phyloP scores from a whole-genome alignment of 1,140 invertebrate genomes.

The Protaetia brevitarsis region DNA sequence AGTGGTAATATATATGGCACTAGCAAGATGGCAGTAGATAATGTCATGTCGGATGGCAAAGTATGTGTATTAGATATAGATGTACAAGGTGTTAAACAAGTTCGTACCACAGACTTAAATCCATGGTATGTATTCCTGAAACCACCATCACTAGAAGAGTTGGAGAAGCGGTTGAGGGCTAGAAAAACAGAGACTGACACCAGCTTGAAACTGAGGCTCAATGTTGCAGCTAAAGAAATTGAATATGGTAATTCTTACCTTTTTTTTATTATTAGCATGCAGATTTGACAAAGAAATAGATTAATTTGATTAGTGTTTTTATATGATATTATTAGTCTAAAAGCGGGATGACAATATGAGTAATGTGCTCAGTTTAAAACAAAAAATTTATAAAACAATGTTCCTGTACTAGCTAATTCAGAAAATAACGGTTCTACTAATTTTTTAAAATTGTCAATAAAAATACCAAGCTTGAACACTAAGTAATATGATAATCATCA shows the following conservation, averaged over 20 bases:
- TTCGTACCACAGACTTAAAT: slow-evolving; percentile 81
- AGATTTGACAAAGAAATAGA: no score
- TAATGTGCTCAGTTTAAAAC: no score
- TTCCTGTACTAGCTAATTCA: no score
- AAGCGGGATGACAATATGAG: no score
- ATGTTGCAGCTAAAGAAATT: slow-evolving; percentile 73
- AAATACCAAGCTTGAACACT: no score
- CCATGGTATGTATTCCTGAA: slow-evolving; percentile 89
- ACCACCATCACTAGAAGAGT: slow-evolving; percentile 79
- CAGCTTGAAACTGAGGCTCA: slow-evolving; percentile 70
- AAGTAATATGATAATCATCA: no score
- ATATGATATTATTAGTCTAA: no score
- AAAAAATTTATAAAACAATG: no score
- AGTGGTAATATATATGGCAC: slow-evolving; percentile 97
- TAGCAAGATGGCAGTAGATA: slow-evolving; percentile 84
- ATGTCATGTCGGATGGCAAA: slow-evolving; percentile 74
- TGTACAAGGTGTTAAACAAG: slow-evolving; percentile 90
- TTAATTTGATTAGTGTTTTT: no score
- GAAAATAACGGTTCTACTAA: no score
- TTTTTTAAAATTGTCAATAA: no score
- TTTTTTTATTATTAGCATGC: no score
- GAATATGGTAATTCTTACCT: slow-evolving; percentile 79
- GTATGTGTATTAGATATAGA: slow-evolving; percentile 82
- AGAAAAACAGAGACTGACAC: slow-evolving; percentile 91
- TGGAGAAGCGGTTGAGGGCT: slow-evolving; percentile 72